Evolutionary conservation across 2,888 invertebrate species (phyloP), one percentile per base, ranked within the genome.

Genomic region (Venustoraphidia nigricollis): DNA sequence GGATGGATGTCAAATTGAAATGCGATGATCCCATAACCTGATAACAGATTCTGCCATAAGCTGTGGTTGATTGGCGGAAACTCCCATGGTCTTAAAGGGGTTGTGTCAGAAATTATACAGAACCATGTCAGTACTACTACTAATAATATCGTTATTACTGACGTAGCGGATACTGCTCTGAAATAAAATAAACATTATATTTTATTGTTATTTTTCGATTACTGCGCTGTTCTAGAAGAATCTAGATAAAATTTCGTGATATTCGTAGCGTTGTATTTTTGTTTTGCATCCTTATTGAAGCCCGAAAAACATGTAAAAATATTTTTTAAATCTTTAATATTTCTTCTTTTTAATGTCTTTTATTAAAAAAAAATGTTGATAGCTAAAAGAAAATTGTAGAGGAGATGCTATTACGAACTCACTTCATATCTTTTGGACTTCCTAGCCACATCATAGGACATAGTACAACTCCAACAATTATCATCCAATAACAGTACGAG

Each of bases 351-450:
- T 17, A 17, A 27, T 27, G 6, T 27, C 3, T 5, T 27, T 6
- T 27, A 27, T 6, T 2, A 9, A 14, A 34, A 40, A 46, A 11
- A 8, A 17, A 27, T 6, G 5, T 35, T 44, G 17, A 3, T 27
- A 27, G 27, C 27, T 6, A 27, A 6, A 27, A 27, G 13, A 1
- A 38, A 45, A 13, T 36, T 43, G 14, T 4, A 44, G 10, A 36
- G 9, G 41, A 39, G 14, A 42, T 45, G 27, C 17, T 36, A 14
- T 44, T 39, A 17, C 17, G 45, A 41, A 55, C 72, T 74, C 66
- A 90, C 92, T 90, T 89, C 83, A 92, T 89, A 60, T 92, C 89
- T 63, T 89, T 89, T 0, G 92, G 91, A 52, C 90, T 89, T 44
- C 90, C 91, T 8, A 91, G 73, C 89, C 90, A 91, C 73, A 87